Base-by-base conservation (phyloP, 2,888 invertebrate species). In the Plebejus melissa region DNA sequence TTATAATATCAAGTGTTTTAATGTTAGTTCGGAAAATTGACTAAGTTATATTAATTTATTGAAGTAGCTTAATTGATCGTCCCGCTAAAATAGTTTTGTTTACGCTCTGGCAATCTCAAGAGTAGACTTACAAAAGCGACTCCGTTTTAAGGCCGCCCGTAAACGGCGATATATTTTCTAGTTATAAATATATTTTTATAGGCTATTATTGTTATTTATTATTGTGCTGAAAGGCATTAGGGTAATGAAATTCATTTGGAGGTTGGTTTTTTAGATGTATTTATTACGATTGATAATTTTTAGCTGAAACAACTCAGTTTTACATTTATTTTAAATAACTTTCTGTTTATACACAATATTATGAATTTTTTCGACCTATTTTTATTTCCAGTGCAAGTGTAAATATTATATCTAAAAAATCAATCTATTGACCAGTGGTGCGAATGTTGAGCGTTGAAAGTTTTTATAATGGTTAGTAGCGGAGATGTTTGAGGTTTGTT, bases 371-470 rank as follows among this genome's bases (percentile, higher is more conserved):
- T 60, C 32, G 4, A 13, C 28, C 28, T 22, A 65, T 65, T 65
- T 65, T 65, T 32, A 13, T 9, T 65, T 28, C 1, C 32, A 1
- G 32, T 60, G 28, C 60, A 11, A 28, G 28, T 32, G 13, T 32
- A 28, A 22, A 22, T 16, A 28, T 72, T 16, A 72, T 28, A 9
- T 72, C 72, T 72, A 50, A 16, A 72, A 54, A 54, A 28, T 50
- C 83, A 86, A 85, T 86, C 87, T 87, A 89, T 90, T 87, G 87
- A 90, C 87, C 88, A 88, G 85, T 91, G 91, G 93, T 93, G 91
- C 91, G 91, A 90, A 90, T 91, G 93, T 93, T 93, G 90, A 92
- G 90, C 83, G 88, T 91, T 93, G 91, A 91, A 89, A 92, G 90
- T 87, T 92, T 92, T 91, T 89, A 90, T 90, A 90, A 88, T 84